Base-by-base conservation (phyloP, 1,140 invertebrate species). In the Artemia franciscana region DNA sequence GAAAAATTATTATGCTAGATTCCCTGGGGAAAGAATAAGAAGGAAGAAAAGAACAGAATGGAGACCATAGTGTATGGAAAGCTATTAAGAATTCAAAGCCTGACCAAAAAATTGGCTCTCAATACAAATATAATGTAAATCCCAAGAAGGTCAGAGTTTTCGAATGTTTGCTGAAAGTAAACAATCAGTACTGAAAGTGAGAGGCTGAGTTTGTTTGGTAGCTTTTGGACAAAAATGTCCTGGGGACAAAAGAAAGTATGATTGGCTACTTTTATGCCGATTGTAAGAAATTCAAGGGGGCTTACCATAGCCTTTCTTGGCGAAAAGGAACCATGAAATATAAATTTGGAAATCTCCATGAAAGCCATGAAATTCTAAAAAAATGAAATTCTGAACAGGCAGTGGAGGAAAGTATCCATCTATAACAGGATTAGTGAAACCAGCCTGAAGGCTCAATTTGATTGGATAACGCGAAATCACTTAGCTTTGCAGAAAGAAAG, bases 391-490 rank as follows among this genome's bases (percentile, higher is more conserved):
- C n/a, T n/a, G n/a, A n/a, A n/a, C n/a, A n/a, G n/a, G n/a, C n/a
- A 57, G 63, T 18, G 39, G 21, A 51, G 39, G 39, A 26, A 18
- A 25, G 59, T 25, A 60, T 60, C 18, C 59, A 60, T 60, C 18
- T 18, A 18, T 51, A 12, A 26, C 18, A 60, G n/a, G n/a, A n/a
- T n/a, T n/a, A n/a, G n/a, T n/a, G n/a, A n/a, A n/a, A n/a, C n/a
- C n/a, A n/a, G n/a, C n/a, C n/a, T n/a, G n/a, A n/a, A n/a, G n/a
- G n/a, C n/a, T n/a, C n/a, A n/a, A n/a, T 25, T 60, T 25, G 15
- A 26, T 1, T 24, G 25, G 58, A 59, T 24, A 60, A 15, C 5
- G 23, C 21, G 5, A 60, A 60, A 60, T 26, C 59, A n/a, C 18
- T 21, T 26, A 21, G 59, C 15, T 24, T 23, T 59, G 18, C 18